phyloP scores from a whole-genome alignment of 23 tunicate species.

The Aplidium turbinatum region DNA sequence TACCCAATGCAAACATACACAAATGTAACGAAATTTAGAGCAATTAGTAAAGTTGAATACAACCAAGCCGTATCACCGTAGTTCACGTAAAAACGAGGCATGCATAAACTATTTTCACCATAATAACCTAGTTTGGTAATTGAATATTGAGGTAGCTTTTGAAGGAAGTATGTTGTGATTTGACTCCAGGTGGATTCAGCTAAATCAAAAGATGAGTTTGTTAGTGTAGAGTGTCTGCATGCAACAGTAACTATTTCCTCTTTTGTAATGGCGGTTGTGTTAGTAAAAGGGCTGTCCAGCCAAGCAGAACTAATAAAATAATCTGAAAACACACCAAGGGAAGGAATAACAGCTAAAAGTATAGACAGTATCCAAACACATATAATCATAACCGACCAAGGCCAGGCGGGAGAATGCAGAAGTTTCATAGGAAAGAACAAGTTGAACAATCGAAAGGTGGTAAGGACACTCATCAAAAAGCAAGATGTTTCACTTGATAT shows the following conservation, averaged over 20 bases:
- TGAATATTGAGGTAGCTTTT: background rate
- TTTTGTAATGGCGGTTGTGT: background rate
- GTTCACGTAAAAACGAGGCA: conserved; percentile 19
- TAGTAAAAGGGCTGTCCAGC: conserved; percentile 4
- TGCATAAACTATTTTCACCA: conserved; percentile 25
- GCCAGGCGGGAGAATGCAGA: background rate
- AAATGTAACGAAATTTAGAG: conserved; percentile 16
- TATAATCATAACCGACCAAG: background rate
- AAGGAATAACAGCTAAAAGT: conserved; percentile 3
- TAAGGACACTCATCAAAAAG: too few species aligned
- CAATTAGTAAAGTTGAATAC: background rate
- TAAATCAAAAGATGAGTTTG: background rate
- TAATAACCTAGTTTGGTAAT: background rate
- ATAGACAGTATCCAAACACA: background rate
- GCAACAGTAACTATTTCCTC: background rate
- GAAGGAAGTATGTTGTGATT: background rate
- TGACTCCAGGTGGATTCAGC: background rate
- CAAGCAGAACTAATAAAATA: background rate
- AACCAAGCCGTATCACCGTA: background rate
- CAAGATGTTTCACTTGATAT: too few species aligned
- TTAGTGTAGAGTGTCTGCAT: conserved; percentile 1
- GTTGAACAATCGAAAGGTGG: too few species aligned
- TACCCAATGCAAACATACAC: conserved; percentile 14
- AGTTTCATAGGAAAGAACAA: too few species aligned
- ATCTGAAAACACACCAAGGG: background rate